Base-by-base conservation (phyloP, 2,888 invertebrate species). In the Stenolophus ochropezus region DNA sequence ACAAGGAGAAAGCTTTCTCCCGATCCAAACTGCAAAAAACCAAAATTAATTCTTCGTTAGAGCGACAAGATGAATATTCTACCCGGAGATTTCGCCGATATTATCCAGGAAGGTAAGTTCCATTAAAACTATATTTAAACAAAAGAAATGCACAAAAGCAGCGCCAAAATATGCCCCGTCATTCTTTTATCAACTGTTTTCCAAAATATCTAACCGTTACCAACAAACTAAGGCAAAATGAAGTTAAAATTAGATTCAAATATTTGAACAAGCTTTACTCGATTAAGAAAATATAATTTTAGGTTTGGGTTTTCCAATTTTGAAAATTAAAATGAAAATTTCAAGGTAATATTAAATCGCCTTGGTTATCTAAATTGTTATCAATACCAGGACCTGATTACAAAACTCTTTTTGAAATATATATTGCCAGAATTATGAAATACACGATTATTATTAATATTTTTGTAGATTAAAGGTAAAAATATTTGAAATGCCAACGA, bases 331-430 rank as follows among this genome's bases (percentile, higher is more conserved):
- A 16, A 14, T n/a, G 14, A 61, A 61, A 61, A 56, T 56, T 61
- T 61, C 61, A 61, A 61, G 61, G 61, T 61, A 23, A 61, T 23
- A 61, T 21, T 23, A 3, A 49, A 49, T 11, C n/a, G 2, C n/a
- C n/a, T 42, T 56, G n/a, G 61, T 61, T 61, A 61, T 61, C 61
- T 23, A n/a, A 61, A 61, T 11, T 5, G 25, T 61, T 61, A 61
- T 61, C 61, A 25, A 14, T 61, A 23, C 25, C n/a, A n/a, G n/a
- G n/a, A n/a, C n/a, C n/a, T n/a, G n/a, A n/a, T 61, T 25, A 14
- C 14, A 1, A 11, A 61, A 23, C 23, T 4, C 4, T 5, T 20
- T 20, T 5, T 49, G 49, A n/a, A 49, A 49, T 14, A 49, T 49
- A n/a, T n/a, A n/a, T n/a, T n/a, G n/a, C n/a, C 6, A 53, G 18